Percentiles rank a stretch among this genome's conserved stretches.
phyloP scores from a whole-genome alignment of 2,888 invertebrate genomes.

The Euzophera pinguis region DNA sequence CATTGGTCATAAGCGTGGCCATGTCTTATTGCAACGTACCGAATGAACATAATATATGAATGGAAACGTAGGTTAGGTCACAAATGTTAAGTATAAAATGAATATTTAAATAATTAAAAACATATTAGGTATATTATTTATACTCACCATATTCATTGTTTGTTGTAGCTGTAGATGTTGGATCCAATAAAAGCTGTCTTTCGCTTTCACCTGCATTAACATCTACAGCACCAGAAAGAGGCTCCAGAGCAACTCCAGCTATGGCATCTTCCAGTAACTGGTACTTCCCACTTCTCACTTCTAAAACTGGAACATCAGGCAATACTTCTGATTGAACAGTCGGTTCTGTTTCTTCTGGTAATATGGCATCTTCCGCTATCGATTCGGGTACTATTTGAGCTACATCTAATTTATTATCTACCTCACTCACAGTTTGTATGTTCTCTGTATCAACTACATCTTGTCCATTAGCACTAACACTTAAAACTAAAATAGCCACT shows the following conservation, averaged over 20 bases:
- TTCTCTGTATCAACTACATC: slow-evolving; percentile 42
- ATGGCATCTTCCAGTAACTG: slow-evolving; percentile 54
- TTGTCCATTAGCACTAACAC: slow-evolving; percentile 62
- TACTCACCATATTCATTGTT: slow-evolving; percentile 62
- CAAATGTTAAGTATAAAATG: no score
- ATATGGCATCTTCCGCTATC: slow-evolving; percentile 24
- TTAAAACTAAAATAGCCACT: slow-evolving; percentile 51
- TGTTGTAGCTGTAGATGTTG: slow-evolving; percentile 46
- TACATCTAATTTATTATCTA: slow-evolving; percentile 24
- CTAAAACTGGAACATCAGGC: slow-evolving; percentile 37
- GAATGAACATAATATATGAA: no score
- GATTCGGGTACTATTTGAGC: slow-evolving; percentile 19
- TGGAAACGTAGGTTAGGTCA: no score
- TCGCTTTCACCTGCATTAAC: slow-evolving; percentile 48
- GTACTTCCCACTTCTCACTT: slow-evolving; percentile 65
- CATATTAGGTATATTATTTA: background rate
- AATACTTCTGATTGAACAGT: slow-evolving; percentile 44
- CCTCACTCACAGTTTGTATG: slow-evolving; percentile 14
- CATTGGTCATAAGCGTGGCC: no score
- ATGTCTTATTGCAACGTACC: no score
- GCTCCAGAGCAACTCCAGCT: slow-evolving; percentile 42
- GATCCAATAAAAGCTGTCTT: slow-evolving; percentile 45
- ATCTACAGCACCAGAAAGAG: slow-evolving; percentile 47
- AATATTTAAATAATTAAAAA: no score
- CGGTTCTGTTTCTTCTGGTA: slow-evolving; percentile 32